Evolutionary conservation across 2,113 vertebrate species (phyloP).

Genomic region (Scomber scombrus): DNA sequence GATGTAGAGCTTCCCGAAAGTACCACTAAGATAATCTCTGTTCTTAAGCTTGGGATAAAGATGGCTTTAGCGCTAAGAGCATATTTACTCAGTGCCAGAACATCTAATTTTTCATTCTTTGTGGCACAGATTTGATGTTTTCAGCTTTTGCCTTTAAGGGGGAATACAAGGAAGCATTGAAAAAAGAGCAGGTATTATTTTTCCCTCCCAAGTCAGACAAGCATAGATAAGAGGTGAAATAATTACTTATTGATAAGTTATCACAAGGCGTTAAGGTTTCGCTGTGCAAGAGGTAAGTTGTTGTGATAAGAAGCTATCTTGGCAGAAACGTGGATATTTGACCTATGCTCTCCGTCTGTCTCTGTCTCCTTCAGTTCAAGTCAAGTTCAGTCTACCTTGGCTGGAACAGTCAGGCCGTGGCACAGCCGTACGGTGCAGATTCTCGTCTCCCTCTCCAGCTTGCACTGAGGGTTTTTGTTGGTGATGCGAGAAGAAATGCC

Average conservation of each 20-base stretch:
- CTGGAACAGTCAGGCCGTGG: slow-evolving; percentile 57
- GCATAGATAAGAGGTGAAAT: slow-evolving; percentile 23
- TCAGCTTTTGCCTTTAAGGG: not conserved
- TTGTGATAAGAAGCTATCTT: slow-evolving; percentile 28
- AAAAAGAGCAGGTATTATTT: slow-evolving; percentile 30
- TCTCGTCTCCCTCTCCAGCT: slow-evolving; percentile 83
- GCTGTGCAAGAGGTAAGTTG: slow-evolving; percentile 18
- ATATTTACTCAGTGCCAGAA: slow-evolving; percentile 47
- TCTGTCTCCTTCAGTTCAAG: not conserved
- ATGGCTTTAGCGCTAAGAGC: slow-evolving; percentile 38
- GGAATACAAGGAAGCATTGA: not conserved
- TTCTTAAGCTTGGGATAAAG: slow-evolving; percentile 58
- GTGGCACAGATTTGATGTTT: slow-evolving; percentile 11
- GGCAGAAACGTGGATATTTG: slow-evolving; percentile 4
- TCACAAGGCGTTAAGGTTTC: slow-evolving; percentile 29
- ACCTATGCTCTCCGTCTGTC: slow-evolving; percentile 34
- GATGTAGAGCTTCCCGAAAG: slow-evolving; percentile 60
- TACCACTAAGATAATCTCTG: slow-evolving; percentile 50
- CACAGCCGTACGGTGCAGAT: slow-evolving; percentile 86
- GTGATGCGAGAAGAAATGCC: slow-evolving; percentile 82
- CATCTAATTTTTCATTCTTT: slow-evolving; percentile 38
- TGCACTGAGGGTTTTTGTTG: slow-evolving; percentile 85
- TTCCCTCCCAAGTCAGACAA: not conserved
- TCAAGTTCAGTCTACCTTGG: slow-evolving; percentile 76
- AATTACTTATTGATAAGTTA: slow-evolving; percentile 30